These are phyloP conservation scores for Drosophila anomalipes DNA, from an alignment of 2,888 invertebrate genomes.

Conservation along the genomic window DNA sequence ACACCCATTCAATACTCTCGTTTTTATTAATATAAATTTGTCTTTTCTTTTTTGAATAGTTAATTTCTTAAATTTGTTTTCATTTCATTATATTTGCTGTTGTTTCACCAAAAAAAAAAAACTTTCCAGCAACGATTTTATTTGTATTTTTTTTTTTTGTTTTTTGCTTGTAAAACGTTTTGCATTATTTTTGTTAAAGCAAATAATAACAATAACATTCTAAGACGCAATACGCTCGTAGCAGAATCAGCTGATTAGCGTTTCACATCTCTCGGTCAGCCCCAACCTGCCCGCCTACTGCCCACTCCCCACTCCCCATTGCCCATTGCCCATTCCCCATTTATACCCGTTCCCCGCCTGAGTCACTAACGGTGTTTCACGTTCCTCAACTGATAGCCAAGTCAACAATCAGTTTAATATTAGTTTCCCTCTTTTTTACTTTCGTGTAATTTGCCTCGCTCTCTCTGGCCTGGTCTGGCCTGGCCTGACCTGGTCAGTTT, in stretches of 20 bases:
- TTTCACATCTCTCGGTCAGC: constrained; percentile 45
- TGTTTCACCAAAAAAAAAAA: constrained; percentile 33
- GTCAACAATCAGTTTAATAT: constrained; percentile 36
- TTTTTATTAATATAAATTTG: not conserved
- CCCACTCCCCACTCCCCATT: no score
- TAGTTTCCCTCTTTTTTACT: not conserved
- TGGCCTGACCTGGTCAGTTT: constrained; percentile 16
- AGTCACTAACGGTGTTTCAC: not conserved
- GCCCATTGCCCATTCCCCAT: no score
- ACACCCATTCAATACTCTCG: not conserved
- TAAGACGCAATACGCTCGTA: constrained; percentile 64
- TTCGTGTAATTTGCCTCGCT: constrained; percentile 11
- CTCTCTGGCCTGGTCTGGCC: not conserved
- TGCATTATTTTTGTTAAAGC: constrained; percentile 35
- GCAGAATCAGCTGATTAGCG: constrained; percentile 63
- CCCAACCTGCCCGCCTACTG: no score
- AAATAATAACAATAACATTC: constrained; percentile 24
- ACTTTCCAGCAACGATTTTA: constrained; percentile 30
- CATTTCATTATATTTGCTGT: constrained; percentile 1
- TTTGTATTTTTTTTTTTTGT: not conserved
- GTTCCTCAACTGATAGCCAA: constrained; percentile 51
- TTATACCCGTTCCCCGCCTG: not conserved
- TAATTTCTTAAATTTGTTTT: constrained; percentile 1
- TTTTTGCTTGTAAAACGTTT: constrained; percentile 20
- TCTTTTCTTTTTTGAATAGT: constrained; percentile 8